phyloP scores from a whole-genome alignment of 1,140 invertebrate species.

The Melitaea cinxia region DNA sequence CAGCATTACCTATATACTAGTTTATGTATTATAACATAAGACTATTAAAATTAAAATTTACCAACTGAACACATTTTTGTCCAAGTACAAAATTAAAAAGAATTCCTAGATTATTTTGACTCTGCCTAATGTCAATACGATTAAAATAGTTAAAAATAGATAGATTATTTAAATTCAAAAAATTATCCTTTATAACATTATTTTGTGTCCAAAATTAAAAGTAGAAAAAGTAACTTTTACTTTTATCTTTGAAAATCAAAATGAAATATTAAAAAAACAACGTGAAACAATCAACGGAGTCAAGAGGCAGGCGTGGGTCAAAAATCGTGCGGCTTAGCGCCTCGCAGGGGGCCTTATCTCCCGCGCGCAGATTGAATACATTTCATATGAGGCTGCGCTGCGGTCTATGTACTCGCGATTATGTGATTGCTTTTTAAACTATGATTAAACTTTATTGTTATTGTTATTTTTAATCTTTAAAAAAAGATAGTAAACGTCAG shows the following conservation, averaged over 20 bases:
- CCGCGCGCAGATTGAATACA: conserved; percentile 74
- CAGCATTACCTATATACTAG: background rate
- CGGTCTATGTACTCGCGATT: conserved; percentile 10
- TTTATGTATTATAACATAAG: background rate
- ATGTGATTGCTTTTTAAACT: conserved; percentile 10
- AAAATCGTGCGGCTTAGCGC: conserved; percentile 57
- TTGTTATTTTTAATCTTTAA: background rate
- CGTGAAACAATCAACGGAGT: conserved; percentile 15
- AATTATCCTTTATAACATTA: too few species aligned
- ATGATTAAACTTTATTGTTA: background rate
- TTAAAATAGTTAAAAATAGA: too few species aligned
- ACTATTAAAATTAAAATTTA: background rate
- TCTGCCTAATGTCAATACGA: too few species aligned
- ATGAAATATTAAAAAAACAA: background rate
- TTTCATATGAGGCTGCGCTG: conserved; percentile 58
- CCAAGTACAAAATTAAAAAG: too few species aligned
- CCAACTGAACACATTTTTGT: too few species aligned
- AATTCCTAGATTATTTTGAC: too few species aligned
- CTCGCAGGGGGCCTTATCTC: conserved; percentile 57
- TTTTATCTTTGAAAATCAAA: too few species aligned
- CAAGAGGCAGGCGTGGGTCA: conserved; percentile 31
- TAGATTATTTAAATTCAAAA: too few species aligned
- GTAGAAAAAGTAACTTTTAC: too few species aligned
- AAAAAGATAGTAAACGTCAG: too few species aligned
- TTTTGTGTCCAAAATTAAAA: too few species aligned